These are phyloP conservation scores for Lysiphlebus fabarum DNA, from an alignment of 1,140 invertebrate species.

Conservation along the genomic window DNA sequence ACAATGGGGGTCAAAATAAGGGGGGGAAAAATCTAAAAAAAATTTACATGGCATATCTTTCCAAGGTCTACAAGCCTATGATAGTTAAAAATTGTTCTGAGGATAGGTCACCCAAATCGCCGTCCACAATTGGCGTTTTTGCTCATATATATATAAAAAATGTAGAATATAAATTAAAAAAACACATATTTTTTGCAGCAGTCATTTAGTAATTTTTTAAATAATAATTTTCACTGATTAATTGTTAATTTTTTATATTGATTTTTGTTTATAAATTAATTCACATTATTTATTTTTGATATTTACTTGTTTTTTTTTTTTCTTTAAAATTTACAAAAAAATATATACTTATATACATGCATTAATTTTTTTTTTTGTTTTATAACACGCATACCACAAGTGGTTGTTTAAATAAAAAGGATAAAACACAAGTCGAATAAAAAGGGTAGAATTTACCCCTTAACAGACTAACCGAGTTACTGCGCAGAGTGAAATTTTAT, in stretches of 20 bases:
- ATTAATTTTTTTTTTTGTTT: background rate
- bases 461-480: conserved; percentile 36
- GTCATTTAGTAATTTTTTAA: conserved; percentile 60
- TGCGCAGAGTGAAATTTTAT: too few species aligned
- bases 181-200: conserved; percentile 54
- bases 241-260: conserved; percentile 29
- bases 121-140: too few species aligned
- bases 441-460: conserved; percentile 29
- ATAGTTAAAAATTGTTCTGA: too few species aligned
- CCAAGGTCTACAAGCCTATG: too few species aligned
- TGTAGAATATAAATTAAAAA: too few species aligned
- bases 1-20: too few species aligned
- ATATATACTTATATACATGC: background rate
- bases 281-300: background rate
- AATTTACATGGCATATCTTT: too few species aligned
- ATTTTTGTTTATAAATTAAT: conserved; percentile 32
- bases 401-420: conserved; percentile 2
- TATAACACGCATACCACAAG: background rate
- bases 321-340: background rate
- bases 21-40: too few species aligned
- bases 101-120: too few species aligned
- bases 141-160: too few species aligned
- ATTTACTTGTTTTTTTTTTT: background rate
- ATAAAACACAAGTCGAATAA: conserved; percentile 1
- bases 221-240: conserved; percentile 63